Percentiles rank a stretch among this genome's conserved stretches.
Conservation (phyloP, 2,888 invertebrate genomes). For the Osedax fenrisi region DNA sequence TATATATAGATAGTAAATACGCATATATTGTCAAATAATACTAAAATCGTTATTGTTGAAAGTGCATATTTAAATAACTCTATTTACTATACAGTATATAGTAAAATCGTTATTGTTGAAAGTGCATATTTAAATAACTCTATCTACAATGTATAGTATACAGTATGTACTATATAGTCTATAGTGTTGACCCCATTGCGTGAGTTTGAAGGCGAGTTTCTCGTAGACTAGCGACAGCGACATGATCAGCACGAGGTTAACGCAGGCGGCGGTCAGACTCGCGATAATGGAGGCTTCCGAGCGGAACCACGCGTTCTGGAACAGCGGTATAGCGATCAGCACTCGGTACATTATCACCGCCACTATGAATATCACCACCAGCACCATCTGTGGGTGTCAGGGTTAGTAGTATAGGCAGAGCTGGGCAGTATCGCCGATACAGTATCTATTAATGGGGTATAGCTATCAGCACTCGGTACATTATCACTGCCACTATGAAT, state of each 20-base stretch:
- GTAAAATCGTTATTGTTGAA: no score
- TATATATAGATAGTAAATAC: no score
- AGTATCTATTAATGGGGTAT: no score
- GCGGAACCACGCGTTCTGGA: slow-evolving; percentile 49
- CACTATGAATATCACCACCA: slow-evolving; percentile 55
- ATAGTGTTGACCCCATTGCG: slow-evolving; percentile 56
- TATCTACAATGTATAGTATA: no score
- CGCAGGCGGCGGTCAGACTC: slow-evolving; percentile 53
- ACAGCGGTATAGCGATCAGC: slow-evolving; percentile 54
- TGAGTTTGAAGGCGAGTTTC: slow-evolving; percentile 54
- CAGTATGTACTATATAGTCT: no score
- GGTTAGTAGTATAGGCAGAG: background rate
- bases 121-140: no score
- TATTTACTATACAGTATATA: no score
- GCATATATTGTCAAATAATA: no score
- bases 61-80: no score
- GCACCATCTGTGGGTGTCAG: slow-evolving; percentile 49
- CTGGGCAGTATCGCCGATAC: no score
- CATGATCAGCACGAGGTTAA: slow-evolving; percentile 56
- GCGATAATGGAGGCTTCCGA: slow-evolving; percentile 53
- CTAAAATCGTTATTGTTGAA: no score
- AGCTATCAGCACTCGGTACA: slow-evolving; percentile 55
- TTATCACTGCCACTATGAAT: slow-evolving; percentile 56
- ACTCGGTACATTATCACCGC: slow-evolving; percentile 56
- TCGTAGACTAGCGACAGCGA: slow-evolving; percentile 55